Conservation (phyloP, 2,797 vertebrate genomes). For the Hippocampus kuda region DNA sequence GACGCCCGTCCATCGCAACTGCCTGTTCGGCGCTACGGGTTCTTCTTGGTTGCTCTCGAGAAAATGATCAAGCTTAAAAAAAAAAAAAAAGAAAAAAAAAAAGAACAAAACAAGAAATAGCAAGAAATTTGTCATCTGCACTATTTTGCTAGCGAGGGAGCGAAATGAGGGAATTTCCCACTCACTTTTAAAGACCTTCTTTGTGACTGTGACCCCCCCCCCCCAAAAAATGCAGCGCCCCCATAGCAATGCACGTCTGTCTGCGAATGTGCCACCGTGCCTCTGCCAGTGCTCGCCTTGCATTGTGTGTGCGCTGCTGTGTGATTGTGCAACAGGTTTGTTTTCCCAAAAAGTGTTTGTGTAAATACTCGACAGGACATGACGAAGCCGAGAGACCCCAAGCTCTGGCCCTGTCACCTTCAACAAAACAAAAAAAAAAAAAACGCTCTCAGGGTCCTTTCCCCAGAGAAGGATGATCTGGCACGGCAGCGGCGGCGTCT, state of each 20-base stretch:
- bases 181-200: constrained; percentile 58
- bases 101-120: constrained; percentile 2
- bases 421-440: constrained; percentile 32
- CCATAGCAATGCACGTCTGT: constrained; percentile 27
- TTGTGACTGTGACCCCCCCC: constrained; percentile 49
- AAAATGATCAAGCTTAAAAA: constrained; percentile 22
- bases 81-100: constrained; percentile 33
- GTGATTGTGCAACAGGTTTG: constrained; percentile 28
- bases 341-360: constrained; percentile 34
- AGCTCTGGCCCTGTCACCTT: constrained; percentile 19
- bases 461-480: constrained; percentile 45
- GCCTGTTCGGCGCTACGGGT: constrained; percentile 47
- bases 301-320: constrained; percentile 33
- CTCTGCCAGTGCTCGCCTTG: constrained; percentile 22
- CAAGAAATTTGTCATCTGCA: constrained; percentile 60
- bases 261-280: constrained; percentile 16
- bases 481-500: constrained; percentile 26
- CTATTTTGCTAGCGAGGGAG: constrained; percentile 60
- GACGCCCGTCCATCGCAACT: constrained; percentile 43
- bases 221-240: constrained; percentile 22
- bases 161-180: constrained; percentile 68
- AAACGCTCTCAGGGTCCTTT: constrained; percentile 50
- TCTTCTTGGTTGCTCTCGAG: constrained; percentile 48
- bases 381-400: constrained; percentile 26
- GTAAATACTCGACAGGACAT: constrained; percentile 39